Evolutionary conservation across 2,888 invertebrate genomes (phyloP).

Genomic region (Patella caerulea): DNA sequence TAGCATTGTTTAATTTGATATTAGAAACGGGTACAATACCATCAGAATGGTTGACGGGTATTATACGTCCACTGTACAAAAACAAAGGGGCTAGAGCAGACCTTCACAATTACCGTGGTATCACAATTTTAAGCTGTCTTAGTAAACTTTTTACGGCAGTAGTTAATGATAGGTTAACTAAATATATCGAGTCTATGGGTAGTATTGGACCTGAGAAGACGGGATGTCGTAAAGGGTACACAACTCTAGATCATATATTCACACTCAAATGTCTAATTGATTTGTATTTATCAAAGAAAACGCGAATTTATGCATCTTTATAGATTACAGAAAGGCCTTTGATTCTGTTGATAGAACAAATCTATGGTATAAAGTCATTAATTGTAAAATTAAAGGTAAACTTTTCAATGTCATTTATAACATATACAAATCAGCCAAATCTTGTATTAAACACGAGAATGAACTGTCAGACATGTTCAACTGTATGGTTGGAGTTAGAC

Average conservation of each 20-base stretch:
- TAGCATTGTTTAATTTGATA: conserved; percentile 20
- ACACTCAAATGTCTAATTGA: conserved; percentile 5
- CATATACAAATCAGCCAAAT: not conserved
- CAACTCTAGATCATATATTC: conserved; percentile 18
- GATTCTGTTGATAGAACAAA: conserved; percentile 16
- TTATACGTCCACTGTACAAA: conserved; percentile 17
- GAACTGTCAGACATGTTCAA: not conserved
- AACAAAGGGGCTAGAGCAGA: conserved; percentile 20
- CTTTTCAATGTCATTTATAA: not conserved
- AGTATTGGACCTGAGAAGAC: not conserved
- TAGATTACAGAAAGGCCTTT: not conserved
- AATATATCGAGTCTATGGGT: not conserved
- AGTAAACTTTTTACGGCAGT: conserved; percentile 3
- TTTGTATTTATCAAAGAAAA: not conserved
- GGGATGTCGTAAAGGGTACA: conserved; percentile 7
- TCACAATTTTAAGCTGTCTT: conserved; percentile 12
- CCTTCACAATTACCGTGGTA: conserved; percentile 17
- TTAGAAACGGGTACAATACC: conserved; percentile 20
- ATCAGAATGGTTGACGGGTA: conserved; percentile 11
- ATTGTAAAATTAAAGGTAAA: conserved; percentile 1
- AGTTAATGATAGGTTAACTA: conserved; percentile 2
- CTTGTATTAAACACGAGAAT: not conserved
- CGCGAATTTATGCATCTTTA: conserved; percentile 15
- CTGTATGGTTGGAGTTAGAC: conserved; percentile 6
- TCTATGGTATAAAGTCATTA: conserved; percentile 18